Evolutionary conservation across 2,888 invertebrate genomes (phyloP).

Genomic region (Venustoraphidia nigricollis): DNA sequence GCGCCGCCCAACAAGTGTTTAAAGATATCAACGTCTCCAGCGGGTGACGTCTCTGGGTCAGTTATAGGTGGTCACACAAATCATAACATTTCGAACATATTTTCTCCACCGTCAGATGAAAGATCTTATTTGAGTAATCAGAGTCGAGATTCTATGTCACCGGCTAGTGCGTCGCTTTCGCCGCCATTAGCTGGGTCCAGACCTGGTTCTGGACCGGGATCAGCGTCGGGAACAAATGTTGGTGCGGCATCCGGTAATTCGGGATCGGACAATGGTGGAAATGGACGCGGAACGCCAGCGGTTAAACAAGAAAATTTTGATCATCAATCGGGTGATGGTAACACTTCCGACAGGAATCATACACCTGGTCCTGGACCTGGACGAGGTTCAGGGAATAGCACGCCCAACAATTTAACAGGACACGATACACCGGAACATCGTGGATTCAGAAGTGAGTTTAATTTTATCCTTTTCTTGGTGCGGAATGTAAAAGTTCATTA

Average conservation of each 20-base stretch:
- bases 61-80: slow-evolving; percentile 14
- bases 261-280: neutral
- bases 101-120: slow-evolving; percentile 27
- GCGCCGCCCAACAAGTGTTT: slow-evolving; percentile 50
- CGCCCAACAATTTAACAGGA: neutral
- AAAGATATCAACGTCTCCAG: slow-evolving; percentile 27
- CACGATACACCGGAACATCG: neutral
- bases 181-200: slow-evolving; percentile 19
- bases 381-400: neutral
- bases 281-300: no score
- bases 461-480: no score
- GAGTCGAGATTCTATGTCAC: slow-evolving; percentile 40
- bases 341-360: neutral
- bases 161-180: slow-evolving; percentile 40
- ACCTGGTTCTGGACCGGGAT: neutral
- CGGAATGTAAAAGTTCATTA: no score
- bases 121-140: slow-evolving; percentile 20
- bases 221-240: neutral
- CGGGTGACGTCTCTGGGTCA: slow-evolving; percentile 12
- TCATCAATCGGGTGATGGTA: neutral
- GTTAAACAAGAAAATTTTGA: slow-evolving; percentile 2
- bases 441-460: neutral
- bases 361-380: neutral
- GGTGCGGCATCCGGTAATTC: neutral
- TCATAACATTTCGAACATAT: slow-evolving; percentile 20